Evolutionary conservation across 2,113 vertebrate species (phyloP).

Genomic region (Chelonoidis abingdonii): DNA sequence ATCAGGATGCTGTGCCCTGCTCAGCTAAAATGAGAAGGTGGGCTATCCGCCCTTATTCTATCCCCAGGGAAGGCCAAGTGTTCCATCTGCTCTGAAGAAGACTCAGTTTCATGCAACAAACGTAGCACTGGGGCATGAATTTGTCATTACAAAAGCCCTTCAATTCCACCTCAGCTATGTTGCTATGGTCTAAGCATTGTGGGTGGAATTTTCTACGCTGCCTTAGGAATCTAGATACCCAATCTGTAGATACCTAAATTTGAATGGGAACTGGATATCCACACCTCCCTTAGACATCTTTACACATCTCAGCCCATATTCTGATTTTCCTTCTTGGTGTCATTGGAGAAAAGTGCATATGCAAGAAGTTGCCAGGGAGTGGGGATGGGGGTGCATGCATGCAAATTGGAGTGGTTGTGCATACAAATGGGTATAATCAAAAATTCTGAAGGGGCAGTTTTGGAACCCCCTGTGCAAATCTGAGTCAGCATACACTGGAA

Average conservation of each 20-base stretch:
- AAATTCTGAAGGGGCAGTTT: background rate
- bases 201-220: background rate
- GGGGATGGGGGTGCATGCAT: background rate
- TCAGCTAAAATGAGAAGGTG: background rate
- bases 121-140: background rate
- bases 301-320: rapidly evolving
- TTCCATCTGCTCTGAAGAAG: background rate
- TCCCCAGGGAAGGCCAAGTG: rapidly evolving
- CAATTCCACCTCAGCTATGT: background rate
- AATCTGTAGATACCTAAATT: background rate
- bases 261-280: background rate
- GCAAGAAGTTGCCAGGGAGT: background rate
- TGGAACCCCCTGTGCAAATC: background rate
- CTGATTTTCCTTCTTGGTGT: background rate
- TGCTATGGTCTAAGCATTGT: background rate
- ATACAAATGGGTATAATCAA: background rate
- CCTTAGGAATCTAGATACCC: too few relatives aligned
- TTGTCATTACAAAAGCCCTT: background rate
- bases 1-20: background rate
- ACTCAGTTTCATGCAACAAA: rapidly evolving
- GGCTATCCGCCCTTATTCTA: background rate
- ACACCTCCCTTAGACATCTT: background rate
- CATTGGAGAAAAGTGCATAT: background rate
- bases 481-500: background rate
- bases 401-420: background rate